phyloP scores from a whole-genome alignment of 2,113 vertebrate genomes.

The Limanda limanda region DNA sequence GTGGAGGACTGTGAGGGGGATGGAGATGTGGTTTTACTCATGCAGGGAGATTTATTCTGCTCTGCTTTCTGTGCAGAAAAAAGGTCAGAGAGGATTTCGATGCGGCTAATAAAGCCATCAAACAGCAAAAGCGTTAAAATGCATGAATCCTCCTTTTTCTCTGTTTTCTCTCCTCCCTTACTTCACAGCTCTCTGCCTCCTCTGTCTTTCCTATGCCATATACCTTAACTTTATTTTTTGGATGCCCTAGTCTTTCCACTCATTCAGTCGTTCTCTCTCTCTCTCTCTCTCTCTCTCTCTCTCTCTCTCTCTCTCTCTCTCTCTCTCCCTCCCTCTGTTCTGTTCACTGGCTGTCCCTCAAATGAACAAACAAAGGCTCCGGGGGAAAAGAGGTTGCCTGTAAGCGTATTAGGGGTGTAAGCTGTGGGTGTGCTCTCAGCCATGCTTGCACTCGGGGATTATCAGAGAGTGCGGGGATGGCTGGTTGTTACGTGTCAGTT shows the following conservation, averaged over 20 bases:
- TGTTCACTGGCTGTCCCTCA: conserved; percentile 54
- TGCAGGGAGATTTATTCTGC: conserved; percentile 24
- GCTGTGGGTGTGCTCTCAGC: conserved; percentile 59
- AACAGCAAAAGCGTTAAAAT: conserved; percentile 26
- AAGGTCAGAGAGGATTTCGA: conserved; percentile 43
- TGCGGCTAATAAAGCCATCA: conserved; percentile 56
- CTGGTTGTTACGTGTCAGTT: conserved; percentile 44
- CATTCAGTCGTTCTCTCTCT: conserved; percentile 7
- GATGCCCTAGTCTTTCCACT: background rate
- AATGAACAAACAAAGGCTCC: conserved; percentile 64
- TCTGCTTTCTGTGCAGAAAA: conserved; percentile 17
- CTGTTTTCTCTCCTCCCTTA: conserved; percentile 14
- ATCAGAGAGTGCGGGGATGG: conserved; percentile 38
- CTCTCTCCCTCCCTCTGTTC: conserved; percentile 23
- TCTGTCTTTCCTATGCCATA: background rate
- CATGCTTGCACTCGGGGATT: conserved; percentile 67
- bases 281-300: no score
- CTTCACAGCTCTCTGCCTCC: background rate
- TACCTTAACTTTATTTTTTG: background rate
- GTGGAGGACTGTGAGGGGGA: conserved; percentile 5
- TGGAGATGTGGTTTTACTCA: conserved; percentile 9
- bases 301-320: conserved; percentile 12
- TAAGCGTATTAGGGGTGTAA: conserved; percentile 75
- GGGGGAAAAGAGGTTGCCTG: conserved; percentile 51
- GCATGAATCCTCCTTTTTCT: conserved; percentile 12